Conservation (phyloP, 2,113 vertebrate genomes). For the Gnathonemus echidnorhynchus region DNA sequence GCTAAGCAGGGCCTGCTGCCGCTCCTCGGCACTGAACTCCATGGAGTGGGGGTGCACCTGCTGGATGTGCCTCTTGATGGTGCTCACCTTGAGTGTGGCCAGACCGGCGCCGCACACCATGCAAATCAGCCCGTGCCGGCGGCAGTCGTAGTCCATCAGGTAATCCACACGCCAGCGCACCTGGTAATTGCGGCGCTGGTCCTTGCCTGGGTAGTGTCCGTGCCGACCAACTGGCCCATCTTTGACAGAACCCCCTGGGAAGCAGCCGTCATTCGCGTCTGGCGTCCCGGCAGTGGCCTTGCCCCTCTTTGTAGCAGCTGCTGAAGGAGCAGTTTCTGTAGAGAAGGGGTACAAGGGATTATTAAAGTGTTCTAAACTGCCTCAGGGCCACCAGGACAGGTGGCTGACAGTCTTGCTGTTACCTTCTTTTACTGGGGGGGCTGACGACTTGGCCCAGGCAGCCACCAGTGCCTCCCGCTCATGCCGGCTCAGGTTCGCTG, state of each 20-base stretch:
- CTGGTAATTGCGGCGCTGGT: constrained; percentile 85
- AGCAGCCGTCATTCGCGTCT: constrained; percentile 11
- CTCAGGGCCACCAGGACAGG: neutral
- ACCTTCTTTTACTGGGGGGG: constrained; percentile 44
- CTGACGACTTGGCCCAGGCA: constrained; percentile 71
- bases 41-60: constrained; percentile 82
- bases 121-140: constrained; percentile 71
- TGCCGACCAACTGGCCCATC: constrained; percentile 38
- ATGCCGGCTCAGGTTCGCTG: constrained; percentile 55
- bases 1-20: constrained; percentile 68
- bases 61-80: constrained; percentile 77
- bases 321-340: constrained; percentile 35
- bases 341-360: neutral
- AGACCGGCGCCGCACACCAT: constrained; percentile 74
- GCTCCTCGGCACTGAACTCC: constrained; percentile 66
- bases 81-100: constrained; percentile 77
- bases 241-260: constrained; percentile 15
- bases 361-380: too few species aligned
- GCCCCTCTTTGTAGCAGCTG: neutral
- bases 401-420: constrained; percentile 8
- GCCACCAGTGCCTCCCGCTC: constrained; percentile 69
- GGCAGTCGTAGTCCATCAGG: constrained; percentile 86
- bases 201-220: constrained; percentile 67
- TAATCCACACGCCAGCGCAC: constrained; percentile 78
- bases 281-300: constrained; percentile 28